phyloP scores from a whole-genome alignment of 2,113 vertebrate species.

The Climacteris rufus region DNA sequence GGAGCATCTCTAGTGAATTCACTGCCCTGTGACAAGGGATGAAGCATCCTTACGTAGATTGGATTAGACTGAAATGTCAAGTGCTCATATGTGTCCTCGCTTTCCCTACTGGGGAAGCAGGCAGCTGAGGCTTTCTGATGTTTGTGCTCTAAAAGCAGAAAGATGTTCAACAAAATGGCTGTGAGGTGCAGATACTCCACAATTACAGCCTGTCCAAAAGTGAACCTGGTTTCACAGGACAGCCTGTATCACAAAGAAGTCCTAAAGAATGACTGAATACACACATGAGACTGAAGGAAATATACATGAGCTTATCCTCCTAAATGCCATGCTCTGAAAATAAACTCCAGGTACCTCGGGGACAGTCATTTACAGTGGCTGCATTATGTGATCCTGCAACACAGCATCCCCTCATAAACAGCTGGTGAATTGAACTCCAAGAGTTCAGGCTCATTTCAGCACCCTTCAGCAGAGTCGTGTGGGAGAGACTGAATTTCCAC shows the following conservation, averaged over 20 bases:
- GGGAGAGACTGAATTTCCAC: neutral
- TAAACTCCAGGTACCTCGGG: neutral
- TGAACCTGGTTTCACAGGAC: neutral
- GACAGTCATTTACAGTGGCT: neutral
- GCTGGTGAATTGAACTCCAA: neutral
- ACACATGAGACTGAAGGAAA: neutral
- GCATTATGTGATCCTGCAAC: neutral
- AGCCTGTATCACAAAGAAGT: neutral
- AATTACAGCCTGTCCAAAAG: neutral
- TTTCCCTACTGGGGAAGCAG: neutral
- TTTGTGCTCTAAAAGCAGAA: neutral
- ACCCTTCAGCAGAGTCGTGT: neutral
- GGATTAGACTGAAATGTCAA: constrained; percentile 29
- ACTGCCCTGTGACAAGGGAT: neutral
- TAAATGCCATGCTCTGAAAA: neutral
- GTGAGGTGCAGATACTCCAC: neutral
- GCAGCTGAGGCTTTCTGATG: neutral
- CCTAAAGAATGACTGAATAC: neutral
- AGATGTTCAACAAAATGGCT: neutral
- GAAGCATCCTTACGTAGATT: neutral
- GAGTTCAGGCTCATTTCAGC: neutral
- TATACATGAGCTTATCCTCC: neutral
- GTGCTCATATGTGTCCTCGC: neutral
- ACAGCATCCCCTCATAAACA: neutral
- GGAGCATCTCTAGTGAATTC: neutral